Percentiles rank a stretch among this genome's conserved stretches.
Conservation (phyloP, 1,140 invertebrate species). For the Holotrichia oblita region DNA sequence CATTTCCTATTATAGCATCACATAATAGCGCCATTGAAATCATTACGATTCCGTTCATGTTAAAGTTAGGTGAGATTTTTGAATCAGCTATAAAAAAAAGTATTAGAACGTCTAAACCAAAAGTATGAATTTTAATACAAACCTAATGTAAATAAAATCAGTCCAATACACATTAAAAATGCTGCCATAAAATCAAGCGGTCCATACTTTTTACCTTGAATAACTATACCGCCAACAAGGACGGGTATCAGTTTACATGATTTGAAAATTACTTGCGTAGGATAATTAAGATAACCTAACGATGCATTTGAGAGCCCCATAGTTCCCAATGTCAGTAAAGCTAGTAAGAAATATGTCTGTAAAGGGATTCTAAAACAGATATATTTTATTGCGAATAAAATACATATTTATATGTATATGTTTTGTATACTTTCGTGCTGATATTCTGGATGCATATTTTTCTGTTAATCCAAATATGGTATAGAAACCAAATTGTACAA, state of each 20-base stretch:
- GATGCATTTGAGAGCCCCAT: slow-evolving; percentile 97
- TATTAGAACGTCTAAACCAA: slow-evolving; percentile 37
- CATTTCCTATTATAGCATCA: slow-evolving; percentile 95
- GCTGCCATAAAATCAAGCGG: slow-evolving; percentile 86
- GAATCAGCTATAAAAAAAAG: slow-evolving; percentile 80
- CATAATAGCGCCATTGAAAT: slow-evolving; percentile 89
- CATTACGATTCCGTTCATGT: slow-evolving; percentile 82
- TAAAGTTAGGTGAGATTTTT: slow-evolving; percentile 88
- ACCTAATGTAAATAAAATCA: slow-evolving; percentile 88
- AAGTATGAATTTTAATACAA: slow-evolving; percentile 50
- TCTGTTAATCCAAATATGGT: slow-evolving; percentile 83
- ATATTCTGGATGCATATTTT: slow-evolving; percentile 71
- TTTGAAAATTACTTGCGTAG: slow-evolving; percentile 93
- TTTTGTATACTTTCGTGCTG: slow-evolving; percentile 71
- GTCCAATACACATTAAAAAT: slow-evolving; percentile 87
- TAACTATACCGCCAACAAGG: slow-evolving; percentile 89
- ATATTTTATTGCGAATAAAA: background rate
- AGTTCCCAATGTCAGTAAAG: slow-evolving; percentile 89
- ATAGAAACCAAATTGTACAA: slow-evolving; percentile 92
- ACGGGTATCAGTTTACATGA: slow-evolving; percentile 97
- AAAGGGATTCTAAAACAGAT: slow-evolving; percentile 81
- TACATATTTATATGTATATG: background rate
- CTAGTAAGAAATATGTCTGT: slow-evolving; percentile 81
- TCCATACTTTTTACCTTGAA: slow-evolving; percentile 89
- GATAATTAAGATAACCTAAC: slow-evolving; percentile 95